phyloP scores from a whole-genome alignment of 2,797 vertebrate species.

The Yasuhikotakia modesta region DNA sequence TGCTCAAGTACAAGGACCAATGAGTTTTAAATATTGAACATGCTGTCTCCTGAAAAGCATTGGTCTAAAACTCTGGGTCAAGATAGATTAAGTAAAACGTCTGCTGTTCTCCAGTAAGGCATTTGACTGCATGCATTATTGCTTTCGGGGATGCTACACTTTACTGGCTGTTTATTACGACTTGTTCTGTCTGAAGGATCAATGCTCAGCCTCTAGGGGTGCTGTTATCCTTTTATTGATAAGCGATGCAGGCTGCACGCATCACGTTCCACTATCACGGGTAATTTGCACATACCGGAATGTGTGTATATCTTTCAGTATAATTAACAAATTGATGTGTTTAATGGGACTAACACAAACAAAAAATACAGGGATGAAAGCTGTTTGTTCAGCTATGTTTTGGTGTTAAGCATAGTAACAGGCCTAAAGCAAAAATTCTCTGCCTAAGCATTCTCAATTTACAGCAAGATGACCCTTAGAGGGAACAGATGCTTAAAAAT shows the following conservation, averaged over 20 bases:
- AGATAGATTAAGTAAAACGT: conserved; percentile 11
- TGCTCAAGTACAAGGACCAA: neutral
- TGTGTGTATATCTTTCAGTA: neutral
- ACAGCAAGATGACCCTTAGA: conserved; percentile 35
- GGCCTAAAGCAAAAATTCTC: neutral
- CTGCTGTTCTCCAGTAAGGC: conserved; percentile 35
- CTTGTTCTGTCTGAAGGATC: conserved; percentile 35
- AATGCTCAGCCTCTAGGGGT: conserved; percentile 46
- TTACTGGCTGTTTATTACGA: conserved; percentile 33
- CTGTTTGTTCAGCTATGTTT: conserved; percentile 1
- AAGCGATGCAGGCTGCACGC: neutral
- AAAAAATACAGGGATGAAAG: neutral
- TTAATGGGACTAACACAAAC: neutral
- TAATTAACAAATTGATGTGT: neutral
- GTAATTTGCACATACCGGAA: conserved; percentile 59
- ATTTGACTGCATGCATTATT: conserved; percentile 29
- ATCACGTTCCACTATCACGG: neutral
- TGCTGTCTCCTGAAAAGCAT: conserved; percentile 22
- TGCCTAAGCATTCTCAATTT: neutral
- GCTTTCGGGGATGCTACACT: conserved; percentile 41
- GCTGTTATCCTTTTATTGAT: conserved; percentile 50
- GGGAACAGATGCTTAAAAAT: conserved; percentile 63
- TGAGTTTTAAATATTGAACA: conserved; percentile 38
- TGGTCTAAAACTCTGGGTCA: conserved; percentile 23
- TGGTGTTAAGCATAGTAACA: conserved; percentile 6